Conservation (phyloP, 2,113 vertebrate genomes). For the Tragelaphus strepsiceros region DNA sequence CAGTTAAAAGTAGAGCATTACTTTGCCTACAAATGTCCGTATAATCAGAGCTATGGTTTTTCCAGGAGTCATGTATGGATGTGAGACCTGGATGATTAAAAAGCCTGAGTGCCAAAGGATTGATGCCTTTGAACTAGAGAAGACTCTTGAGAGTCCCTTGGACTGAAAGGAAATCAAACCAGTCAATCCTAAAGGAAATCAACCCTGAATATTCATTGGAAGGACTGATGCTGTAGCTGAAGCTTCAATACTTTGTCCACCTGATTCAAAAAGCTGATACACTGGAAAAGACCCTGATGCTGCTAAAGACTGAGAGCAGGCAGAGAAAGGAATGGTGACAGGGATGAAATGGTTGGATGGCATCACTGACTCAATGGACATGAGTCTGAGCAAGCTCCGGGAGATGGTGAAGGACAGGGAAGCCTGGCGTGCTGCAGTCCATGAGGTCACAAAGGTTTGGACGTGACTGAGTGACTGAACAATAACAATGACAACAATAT, state of each 20-base stretch:
- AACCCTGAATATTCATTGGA: not conserved
- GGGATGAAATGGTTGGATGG: not conserved
- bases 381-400: not conserved
- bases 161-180: not conserved
- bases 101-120: not conserved
- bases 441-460: not conserved
- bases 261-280: not conserved
- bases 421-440: not conserved
- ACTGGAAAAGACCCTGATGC: not conserved
- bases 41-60: not conserved
- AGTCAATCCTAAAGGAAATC: not conserved
- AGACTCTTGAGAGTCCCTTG: not conserved
- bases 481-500: not conserved
- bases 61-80: not conserved
- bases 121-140: not conserved
- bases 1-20: not conserved
- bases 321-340: fast-evolving
- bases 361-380: not conserved
- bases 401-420: not conserved
- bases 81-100: not conserved
- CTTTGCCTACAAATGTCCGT: not conserved
- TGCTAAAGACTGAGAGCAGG: not conserved
- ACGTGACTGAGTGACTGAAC: not conserved
- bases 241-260: not conserved
- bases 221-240: not conserved